These are phyloP conservation scores for Ptilodon capucinus DNA, from an alignment of 2,888 invertebrate genomes.

Conservation along the genomic window DNA sequence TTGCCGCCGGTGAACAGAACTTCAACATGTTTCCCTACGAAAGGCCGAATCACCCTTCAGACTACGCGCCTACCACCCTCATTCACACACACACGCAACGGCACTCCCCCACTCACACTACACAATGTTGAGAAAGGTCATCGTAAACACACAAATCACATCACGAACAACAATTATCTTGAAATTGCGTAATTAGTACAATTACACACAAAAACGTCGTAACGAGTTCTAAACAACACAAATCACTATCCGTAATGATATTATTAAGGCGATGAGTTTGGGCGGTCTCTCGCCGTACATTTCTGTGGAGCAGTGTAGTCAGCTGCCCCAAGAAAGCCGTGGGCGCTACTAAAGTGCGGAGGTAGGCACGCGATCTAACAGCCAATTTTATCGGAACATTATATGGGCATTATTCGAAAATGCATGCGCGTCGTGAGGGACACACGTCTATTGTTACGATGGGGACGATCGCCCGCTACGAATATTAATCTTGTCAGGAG, in stretches of 20 bases:
- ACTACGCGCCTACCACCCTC: slow-evolving; percentile 31
- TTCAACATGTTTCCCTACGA: slow-evolving; percentile 80
- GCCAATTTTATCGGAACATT: slow-evolving; percentile 77
- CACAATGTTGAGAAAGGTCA: slow-evolving; percentile 33
- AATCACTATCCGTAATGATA: slow-evolving; percentile 34
- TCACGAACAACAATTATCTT: slow-evolving; percentile 8
- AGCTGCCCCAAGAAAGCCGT: slow-evolving; percentile 60
- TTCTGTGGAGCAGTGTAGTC: slow-evolving; percentile 21
- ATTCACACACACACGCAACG: slow-evolving; percentile 35
- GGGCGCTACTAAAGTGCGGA: slow-evolving; percentile 62
- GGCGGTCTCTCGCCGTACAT: slow-evolving; percentile 19
- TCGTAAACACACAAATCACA: slow-evolving; percentile 4
- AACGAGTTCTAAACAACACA: slow-evolving; percentile 15
- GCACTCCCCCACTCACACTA: slow-evolving; percentile 34
- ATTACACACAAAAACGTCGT: slow-evolving; percentile 18
- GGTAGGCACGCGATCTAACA: slow-evolving; percentile 61
- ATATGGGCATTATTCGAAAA: slow-evolving; percentile 80
- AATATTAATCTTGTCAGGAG: slow-evolving; percentile 77
- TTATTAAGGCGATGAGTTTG: slow-evolving; percentile 29
- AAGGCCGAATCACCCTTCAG: slow-evolving; percentile 36
- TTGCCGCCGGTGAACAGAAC: slow-evolving; percentile 83
- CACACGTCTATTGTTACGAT: slow-evolving; percentile 70
- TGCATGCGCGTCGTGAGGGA: slow-evolving; percentile 71
- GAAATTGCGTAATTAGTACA: slow-evolving; percentile 9
- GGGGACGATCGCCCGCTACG: slow-evolving; percentile 66